Conservation (phyloP, 2,797 vertebrate species). For the Melanotaenia parkinsoni region DNA sequence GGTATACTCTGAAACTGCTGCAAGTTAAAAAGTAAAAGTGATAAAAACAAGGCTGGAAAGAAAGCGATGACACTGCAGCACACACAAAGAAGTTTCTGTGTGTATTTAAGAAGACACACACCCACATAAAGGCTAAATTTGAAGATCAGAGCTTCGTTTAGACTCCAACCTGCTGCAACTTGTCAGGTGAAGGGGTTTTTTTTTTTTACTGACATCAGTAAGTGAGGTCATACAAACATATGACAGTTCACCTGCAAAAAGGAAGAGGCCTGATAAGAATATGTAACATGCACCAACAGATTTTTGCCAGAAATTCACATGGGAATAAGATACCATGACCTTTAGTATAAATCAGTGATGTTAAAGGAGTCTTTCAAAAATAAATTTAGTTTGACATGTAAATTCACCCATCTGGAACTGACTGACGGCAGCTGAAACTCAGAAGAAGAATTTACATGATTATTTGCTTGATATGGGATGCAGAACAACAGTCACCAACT, state of each 20-base stretch:
- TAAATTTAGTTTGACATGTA: neutral
- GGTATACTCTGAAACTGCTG: neutral
- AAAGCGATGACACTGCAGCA: neutral
- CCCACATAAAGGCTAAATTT: conserved; percentile 4
- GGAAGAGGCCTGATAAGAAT: neutral
- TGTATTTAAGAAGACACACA: conserved; percentile 11
- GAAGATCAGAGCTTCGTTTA: conserved; percentile 9
- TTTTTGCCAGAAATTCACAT: neutral
- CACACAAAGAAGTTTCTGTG: neutral
- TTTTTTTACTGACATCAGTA: conserved; percentile 22
- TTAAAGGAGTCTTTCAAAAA: neutral
- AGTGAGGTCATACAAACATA: conserved; percentile 15
- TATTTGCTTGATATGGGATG: neutral
- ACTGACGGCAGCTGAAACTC: conserved; percentile 19
- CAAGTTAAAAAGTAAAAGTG: conserved; percentile 1
- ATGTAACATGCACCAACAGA: neutral
- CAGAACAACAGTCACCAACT: neutral
- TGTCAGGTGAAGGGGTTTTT: neutral
- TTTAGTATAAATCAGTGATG: neutral
- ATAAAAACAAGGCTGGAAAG: neutral
- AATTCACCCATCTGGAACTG: neutral
- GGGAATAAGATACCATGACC: neutral
- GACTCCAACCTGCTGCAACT: conserved; percentile 38
- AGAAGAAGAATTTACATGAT: conserved; percentile 14
- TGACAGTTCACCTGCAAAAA: neutral